Conservation (phyloP, 2,888 invertebrate species). For the Therioaphis trifolii region DNA sequence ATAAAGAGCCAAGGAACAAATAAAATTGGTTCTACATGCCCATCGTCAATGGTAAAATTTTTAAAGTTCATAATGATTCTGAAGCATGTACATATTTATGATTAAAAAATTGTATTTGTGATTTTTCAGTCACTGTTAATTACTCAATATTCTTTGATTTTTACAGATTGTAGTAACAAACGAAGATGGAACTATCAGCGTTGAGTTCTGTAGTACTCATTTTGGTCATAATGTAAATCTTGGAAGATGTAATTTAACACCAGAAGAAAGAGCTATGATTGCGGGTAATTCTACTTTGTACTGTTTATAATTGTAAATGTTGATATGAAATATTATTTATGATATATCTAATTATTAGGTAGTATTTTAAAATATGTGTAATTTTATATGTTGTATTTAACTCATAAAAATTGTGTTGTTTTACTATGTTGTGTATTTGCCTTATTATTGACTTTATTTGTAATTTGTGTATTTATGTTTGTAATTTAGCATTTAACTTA, state of each 20-base stretch:
- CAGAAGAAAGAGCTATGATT: background rate
- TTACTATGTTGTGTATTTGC: no score
- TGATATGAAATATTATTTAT: no score
- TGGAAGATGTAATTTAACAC: background rate
- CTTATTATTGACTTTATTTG: no score
- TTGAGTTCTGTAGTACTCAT: background rate
- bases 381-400: no score
- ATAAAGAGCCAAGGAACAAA: background rate
- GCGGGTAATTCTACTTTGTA: no score
- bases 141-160: background rate
- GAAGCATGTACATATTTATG: background rate
- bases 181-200: background rate
- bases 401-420: no score
- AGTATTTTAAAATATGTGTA: no score
- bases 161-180: no score
- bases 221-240: slow-evolving; percentile 1
- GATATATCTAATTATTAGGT: no score
- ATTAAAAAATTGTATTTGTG: slow-evolving; percentile 8
- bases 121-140: background rate
- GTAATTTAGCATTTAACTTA: no score
- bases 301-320: no score
- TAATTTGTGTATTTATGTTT: no score
- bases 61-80: background rate
- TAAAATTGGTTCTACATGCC: slow-evolving; percentile 10
- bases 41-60: background rate